Evolutionary conservation across 1,140 invertebrate species (phyloP).

Genomic region (Mercenaria mercenaria): DNA sequence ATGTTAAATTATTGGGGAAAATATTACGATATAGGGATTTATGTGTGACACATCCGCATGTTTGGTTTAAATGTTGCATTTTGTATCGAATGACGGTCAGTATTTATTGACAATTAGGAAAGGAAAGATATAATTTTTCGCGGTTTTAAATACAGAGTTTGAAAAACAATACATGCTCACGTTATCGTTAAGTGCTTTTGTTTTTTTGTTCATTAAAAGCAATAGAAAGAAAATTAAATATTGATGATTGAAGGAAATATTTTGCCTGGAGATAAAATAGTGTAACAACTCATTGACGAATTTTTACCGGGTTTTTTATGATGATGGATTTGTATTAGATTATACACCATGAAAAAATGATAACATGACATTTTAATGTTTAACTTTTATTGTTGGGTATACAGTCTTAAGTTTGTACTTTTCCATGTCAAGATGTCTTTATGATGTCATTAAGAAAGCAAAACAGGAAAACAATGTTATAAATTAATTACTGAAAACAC

Average conservation of each 20-base stretch:
- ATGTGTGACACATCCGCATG: neutral
- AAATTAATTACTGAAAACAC: neutral
- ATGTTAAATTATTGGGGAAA: neutral
- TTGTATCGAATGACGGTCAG: neutral
- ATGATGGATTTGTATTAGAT: constrained; percentile 8
- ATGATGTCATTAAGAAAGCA: neutral
- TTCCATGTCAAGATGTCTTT: neutral
- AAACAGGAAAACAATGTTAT: neutral
- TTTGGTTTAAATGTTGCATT: neutral
- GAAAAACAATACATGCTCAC: too few relatives aligned
- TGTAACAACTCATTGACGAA: neutral
- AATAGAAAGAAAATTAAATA: neutral
- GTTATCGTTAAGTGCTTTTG: too few relatives aligned
- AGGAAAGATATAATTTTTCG: too few relatives aligned
- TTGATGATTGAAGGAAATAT: neutral
- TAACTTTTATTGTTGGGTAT: neutral
- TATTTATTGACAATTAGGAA: too few relatives aligned
- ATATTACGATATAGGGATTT: neutral
- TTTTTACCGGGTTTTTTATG: neutral
- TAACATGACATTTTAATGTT: neutral
- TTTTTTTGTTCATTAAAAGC: neutral
- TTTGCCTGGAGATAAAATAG: neutral
- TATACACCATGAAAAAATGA: neutral
- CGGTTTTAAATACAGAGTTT: too few relatives aligned
- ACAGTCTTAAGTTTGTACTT: neutral